Base-by-base conservation (phyloP, 2,888 invertebrate genomes). In the Odontocolon sp. region DNA sequence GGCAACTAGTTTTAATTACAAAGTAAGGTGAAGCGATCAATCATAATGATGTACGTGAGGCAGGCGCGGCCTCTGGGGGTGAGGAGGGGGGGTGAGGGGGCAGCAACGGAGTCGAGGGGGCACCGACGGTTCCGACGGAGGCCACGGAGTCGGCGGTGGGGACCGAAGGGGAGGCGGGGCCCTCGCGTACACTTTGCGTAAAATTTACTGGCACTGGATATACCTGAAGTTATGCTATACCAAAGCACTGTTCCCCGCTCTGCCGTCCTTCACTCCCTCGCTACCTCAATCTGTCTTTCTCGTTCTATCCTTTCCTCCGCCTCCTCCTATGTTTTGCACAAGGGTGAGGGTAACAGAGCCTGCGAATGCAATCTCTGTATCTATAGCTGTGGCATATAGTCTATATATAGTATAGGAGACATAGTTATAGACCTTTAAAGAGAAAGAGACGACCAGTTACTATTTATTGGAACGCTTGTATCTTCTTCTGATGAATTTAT, bases 1-100 rank as follows among this genome's bases (percentile, higher is more conserved):
- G 89, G 88, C 89, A 90, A 90, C 90, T 90, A 89, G 90, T 90
- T 91, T 90, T 91, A 91, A 91, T 90, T 91, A 90, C 90, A 90
- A 90, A 90, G 90, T 90, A 90, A 90, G 89, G 90, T 89, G 90
- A 90, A 90, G 88, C 89, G 89, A 91, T 91, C 91, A 91, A 91
- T 91, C 91, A 91, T 90, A 89, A 91, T 90, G 91, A 91, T 91
- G 90, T 90, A 91, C 90, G 90, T 88, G 88, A 87, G 88, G 89
- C 90, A 89, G 88, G 87, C 87, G 88, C 87, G 86, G 87, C 86
- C 88, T 86, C 86, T 86, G 83, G 85, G 87, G 87, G 84, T n/a
- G 83, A 82, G 79, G 80, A 72, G 79, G 71, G 80, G 76, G 82
- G 79, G 78, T 76, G 76, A 66, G 59, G 71, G 71, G 59, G 75